A percentile compares a stretch with the other conserved stretches of the same genome.
phyloP scores from a whole-genome alignment of 2,888 invertebrate genomes.

The Tetragonula carbonaria region DNA sequence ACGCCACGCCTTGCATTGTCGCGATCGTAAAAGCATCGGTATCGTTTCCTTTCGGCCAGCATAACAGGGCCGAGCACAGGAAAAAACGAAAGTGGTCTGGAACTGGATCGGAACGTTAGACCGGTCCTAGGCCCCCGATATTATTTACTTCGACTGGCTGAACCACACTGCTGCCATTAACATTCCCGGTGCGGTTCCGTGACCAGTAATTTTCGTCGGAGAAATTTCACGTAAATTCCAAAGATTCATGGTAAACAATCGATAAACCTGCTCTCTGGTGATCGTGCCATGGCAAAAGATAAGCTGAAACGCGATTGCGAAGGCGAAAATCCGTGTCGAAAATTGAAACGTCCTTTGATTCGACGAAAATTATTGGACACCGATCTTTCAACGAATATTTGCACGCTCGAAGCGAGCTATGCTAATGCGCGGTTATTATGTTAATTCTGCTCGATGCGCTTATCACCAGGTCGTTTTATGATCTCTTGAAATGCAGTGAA shows the following conservation, averaged over 20 bases:
- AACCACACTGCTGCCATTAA: conserved; percentile 54
- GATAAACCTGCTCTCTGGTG: background rate
- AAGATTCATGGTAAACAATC: conserved; percentile 42
- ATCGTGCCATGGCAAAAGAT: background rate
- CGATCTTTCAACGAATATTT: background rate
- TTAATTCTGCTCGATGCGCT: background rate
- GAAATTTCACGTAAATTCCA: conserved; percentile 61
- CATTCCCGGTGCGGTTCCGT: conserved; percentile 49
- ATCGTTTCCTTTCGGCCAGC: conserved; percentile 44
- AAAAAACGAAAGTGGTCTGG: conserved; percentile 60
- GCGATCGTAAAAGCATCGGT: conserved; percentile 36
- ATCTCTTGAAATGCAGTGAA: background rate
- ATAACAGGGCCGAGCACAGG: conserved; percentile 9
- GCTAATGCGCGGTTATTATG: conserved; percentile 18
- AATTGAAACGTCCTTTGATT: background rate
- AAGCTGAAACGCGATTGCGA: background rate
- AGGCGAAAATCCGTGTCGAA: background rate
- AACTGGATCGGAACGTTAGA: conserved; percentile 62
- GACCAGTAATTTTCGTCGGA: conserved; percentile 41
- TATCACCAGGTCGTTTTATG: background rate
- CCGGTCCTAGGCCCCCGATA: conserved; percentile 54
- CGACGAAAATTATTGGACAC: background rate
- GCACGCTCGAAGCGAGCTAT: background rate
- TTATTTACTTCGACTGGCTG: conserved; percentile 54
- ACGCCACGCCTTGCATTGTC: conserved; percentile 54